Conservation (phyloP, 2,113 vertebrate genomes). For the Puma concolor region DNA sequence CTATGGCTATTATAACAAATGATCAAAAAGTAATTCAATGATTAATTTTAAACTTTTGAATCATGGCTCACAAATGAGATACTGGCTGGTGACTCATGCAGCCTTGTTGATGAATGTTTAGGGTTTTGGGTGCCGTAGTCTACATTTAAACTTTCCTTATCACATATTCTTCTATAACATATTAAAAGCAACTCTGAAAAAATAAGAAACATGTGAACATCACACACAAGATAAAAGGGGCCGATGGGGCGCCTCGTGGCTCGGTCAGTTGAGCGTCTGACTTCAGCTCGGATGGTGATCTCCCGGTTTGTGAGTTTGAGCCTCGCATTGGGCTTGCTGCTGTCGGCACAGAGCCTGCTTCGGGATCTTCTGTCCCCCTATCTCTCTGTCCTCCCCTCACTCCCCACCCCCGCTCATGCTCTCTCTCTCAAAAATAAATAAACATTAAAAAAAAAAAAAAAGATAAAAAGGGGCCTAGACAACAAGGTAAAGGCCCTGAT, state of each 20-base stretch:
- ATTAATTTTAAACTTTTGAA: constrained; percentile 1
- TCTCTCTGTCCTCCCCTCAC: too few species aligned
- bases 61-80: background rate
- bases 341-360: too few species aligned
- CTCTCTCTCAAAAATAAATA: too few species aligned
- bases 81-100: background rate
- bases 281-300: too few species aligned
- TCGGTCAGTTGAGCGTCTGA: too few species aligned
- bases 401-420: too few species aligned
- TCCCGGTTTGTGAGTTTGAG: too few species aligned
- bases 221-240: background rate
- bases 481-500: background rate
- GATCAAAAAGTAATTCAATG: constrained; percentile 20
- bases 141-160: background rate
- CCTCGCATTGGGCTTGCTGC: too few species aligned
- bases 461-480: background rate
- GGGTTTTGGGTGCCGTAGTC: background rate
- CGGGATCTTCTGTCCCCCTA: too few species aligned
- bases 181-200: background rate
- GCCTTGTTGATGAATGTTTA: constrained; percentile 1
- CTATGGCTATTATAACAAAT: constrained; percentile 33
- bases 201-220: background rate
- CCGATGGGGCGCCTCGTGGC: too few species aligned
- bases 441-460: too few species aligned
- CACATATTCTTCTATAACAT: background rate